phyloP scores from a whole-genome alignment of 2,888 invertebrate species.

The Apamea anceps region DNA sequence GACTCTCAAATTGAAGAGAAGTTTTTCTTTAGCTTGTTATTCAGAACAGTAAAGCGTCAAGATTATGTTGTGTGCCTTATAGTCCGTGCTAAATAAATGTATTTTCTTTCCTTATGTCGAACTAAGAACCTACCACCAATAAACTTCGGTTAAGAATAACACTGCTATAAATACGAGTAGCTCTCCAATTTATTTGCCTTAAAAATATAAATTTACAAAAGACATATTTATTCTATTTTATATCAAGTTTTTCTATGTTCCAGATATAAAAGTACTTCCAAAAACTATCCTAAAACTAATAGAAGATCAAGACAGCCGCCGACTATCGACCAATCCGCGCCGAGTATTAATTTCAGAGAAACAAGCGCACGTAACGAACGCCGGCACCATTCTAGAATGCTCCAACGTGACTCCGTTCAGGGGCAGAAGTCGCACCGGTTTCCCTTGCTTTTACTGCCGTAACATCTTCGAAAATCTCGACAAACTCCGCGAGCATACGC shows the following conservation, averaged over 20 bases:
- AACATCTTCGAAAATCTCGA: slow-evolving; percentile 76
- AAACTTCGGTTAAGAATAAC: no score
- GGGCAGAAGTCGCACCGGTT: slow-evolving; percentile 78
- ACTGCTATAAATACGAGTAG: background rate
- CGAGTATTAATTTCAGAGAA: slow-evolving; percentile 77
- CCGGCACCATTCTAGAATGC: slow-evolving; percentile 73
- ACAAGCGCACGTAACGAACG: slow-evolving; percentile 77
- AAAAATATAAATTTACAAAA: background rate
- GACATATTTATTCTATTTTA: no score
- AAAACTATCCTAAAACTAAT: slow-evolving; percentile 70
- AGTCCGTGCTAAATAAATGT: no score
- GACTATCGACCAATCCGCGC: slow-evolving; percentile 25
- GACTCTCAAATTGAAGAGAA: no score
- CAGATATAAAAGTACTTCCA: slow-evolving; percentile 75
- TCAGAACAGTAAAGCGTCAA: no score
- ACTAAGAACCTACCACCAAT: no score
- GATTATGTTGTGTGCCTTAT: no score
- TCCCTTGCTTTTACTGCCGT: slow-evolving; percentile 84
- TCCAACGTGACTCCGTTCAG: slow-evolving; percentile 82
- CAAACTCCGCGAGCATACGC: slow-evolving; percentile 72
- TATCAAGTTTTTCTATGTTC: slow-evolving; percentile 36
- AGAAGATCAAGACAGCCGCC: slow-evolving; percentile 58
- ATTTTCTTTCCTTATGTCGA: no score
- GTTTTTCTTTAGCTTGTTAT: no score
- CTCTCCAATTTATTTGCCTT: background rate